A percentile compares a stretch with the other conserved stretches of the same genome.
Conservation (phyloP, 2,888 invertebrate genomes). For the Cancer borealis region DNA sequence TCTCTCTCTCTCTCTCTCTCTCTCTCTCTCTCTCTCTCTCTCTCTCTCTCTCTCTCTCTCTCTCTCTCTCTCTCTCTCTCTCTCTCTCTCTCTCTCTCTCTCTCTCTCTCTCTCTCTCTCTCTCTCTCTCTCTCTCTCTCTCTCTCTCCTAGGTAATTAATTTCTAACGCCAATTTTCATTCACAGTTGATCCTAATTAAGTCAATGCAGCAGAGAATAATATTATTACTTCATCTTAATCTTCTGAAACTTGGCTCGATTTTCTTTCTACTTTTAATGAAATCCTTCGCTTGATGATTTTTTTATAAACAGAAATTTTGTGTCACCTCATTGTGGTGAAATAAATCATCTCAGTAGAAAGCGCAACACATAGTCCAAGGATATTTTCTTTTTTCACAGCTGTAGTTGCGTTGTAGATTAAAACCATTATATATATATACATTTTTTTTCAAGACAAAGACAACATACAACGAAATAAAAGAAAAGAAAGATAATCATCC, state of each 20-base stretch:
- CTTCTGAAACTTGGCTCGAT: constrained; percentile 17
- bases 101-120: constrained; percentile 41
- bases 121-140: constrained; percentile 43
- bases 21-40: neutral
- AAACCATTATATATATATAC: no score
- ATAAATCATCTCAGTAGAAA: neutral
- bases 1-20: neutral
- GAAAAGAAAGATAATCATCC: neutral
- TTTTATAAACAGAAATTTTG: neutral
- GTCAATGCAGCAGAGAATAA: constrained; percentile 31
- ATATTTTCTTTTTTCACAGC: neutral
- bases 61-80: constrained; percentile 40
- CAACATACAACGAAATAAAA: neutral
- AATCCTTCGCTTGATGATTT: neutral
- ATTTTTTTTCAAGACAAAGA: no score
- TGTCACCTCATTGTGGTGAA: neutral
- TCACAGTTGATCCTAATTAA: constrained; percentile 33
- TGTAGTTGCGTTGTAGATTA: neutral
- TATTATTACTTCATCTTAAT: constrained; percentile 37
- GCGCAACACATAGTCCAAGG: neutral
- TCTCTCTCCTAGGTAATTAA: constrained; percentile 33
- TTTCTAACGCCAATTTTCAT: constrained; percentile 18
- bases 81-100: neutral
- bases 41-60: neutral
- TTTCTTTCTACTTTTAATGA: constrained; percentile 8